phyloP scores from a whole-genome alignment of 64 coral and sea anemone genomes.

The Montipora efflorescens region DNA sequence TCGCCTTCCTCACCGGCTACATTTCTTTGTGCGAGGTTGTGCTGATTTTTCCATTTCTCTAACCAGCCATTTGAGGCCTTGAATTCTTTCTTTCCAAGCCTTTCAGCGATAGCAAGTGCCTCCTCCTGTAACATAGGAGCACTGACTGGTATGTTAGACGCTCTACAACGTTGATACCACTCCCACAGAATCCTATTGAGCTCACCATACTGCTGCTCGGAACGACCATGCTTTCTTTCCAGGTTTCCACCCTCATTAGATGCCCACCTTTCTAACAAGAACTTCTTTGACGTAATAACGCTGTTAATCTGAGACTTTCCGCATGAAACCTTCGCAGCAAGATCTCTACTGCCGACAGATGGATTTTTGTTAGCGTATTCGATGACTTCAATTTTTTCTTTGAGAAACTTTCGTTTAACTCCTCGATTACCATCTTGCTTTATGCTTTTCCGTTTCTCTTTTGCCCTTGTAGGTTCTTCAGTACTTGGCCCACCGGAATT shows the following conservation, averaged over 20 bases:
- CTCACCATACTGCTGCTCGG: too few relatives aligned
- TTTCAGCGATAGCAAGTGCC: neutral
- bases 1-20: too few relatives aligned
- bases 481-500: neutral
- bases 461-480: neutral
- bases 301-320: too few relatives aligned
- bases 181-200: too few relatives aligned
- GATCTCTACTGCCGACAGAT: too few relatives aligned
- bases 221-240: too few relatives aligned
- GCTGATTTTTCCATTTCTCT: neutral
- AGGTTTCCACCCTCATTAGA: too few relatives aligned
- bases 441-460: neutral
- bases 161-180: neutral
- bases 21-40: too few relatives aligned
- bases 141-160: neutral
- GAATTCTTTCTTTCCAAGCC: neutral
- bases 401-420: neutral
- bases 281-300: too few relatives aligned
- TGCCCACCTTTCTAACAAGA: too few relatives aligned
- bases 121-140: neutral
- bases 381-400: neutral
- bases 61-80: neutral
- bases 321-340: too few relatives aligned
- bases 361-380: too few relatives aligned
- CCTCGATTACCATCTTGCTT: neutral